Base-by-base conservation (phyloP, 2,888 invertebrate species). In the Oscheius sp. region DNA sequence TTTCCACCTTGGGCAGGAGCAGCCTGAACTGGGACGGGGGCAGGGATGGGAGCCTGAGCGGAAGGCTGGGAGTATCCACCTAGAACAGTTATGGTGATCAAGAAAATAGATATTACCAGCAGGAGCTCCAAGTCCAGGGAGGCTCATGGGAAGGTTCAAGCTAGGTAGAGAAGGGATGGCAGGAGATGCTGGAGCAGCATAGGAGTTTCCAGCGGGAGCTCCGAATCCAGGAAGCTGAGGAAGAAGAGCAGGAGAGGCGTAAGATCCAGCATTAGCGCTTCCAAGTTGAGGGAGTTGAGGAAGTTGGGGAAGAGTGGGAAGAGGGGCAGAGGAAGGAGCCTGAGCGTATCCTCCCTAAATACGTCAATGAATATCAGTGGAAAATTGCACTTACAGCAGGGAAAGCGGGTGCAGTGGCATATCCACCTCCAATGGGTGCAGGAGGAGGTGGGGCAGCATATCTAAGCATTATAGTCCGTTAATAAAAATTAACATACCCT, bases 121-220 rank as follows among this genome's bases (percentile, higher is more conserved):
- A 24, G 36, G 5, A 14, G 17, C 44, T 59, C 26, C 30, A 6
- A 41, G 41, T 41, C 59, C 57, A 57, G 41, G 57, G n/a, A 41
- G 12, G 41, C 1, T 26, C 41, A 41, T 57, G 20, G 59, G 59
- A 2, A 59, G 59, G 44, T 41, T 59, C 22, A 59, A 24, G n/a
- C 41, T 38, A 30, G 59, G 59, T 14, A 59, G 44, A 41, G 41
- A 41, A 26, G 59, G 59, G 28, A 59, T 26, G 9, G 59, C 41
- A n/a, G 59, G 59, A 44, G 54, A 17, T 17, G 54, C 33, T 14
- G 33, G 20, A 32, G 54, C 54, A 9, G 54, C 54, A 32, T 30
- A 30, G 12, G 32, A 54, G 17, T 17, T 12, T n/a, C 54, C 54
- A 32, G 17, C 33, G 36, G 54, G n/a, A 36, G 54, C n/a, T 54